Conservation (phyloP, 2,797 vertebrate genomes). For the Melanogrammus aeglefinus region DNA sequence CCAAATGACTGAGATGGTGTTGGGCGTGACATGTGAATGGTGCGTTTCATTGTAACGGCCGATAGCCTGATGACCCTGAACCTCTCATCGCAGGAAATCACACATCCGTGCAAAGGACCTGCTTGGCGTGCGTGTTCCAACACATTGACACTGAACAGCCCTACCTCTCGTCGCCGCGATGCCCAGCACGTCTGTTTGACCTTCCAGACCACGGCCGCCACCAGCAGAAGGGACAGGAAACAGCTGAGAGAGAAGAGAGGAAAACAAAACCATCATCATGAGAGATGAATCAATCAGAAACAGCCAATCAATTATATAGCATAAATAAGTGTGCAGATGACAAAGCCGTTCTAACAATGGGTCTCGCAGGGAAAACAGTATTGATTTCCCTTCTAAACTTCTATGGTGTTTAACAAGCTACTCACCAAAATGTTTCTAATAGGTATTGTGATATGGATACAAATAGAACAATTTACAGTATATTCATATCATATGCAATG, state of each 20-base stretch:
- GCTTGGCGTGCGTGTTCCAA: background rate
- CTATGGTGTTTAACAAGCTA: background rate
- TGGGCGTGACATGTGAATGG: too few species aligned
- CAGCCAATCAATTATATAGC: background rate
- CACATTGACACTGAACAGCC: conserved; percentile 17
- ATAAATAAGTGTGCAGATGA: background rate
- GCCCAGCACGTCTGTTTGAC: conserved; percentile 99
- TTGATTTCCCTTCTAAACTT: background rate
- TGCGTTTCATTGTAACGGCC: too few species aligned
- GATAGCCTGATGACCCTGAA: too few species aligned
- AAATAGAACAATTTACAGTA: too few species aligned
- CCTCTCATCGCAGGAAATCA: too few species aligned
- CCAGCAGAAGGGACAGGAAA: conserved; percentile 93
- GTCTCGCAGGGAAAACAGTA: background rate
- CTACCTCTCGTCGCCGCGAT: conserved; percentile 95
- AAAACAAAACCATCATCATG: background rate
- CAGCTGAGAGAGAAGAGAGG: conserved; percentile 75
- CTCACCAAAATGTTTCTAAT: background rate
- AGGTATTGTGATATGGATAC: too few species aligned
- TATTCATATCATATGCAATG: too few species aligned
- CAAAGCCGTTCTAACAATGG: background rate
- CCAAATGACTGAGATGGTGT: background rate
- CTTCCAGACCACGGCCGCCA: conserved; percentile 99
- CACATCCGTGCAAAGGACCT: background rate
- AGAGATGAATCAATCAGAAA: background rate